A percentile compares a stretch with the other conserved stretches of the same genome.
These are phyloP conservation scores for Thelaira solivaga DNA, from an alignment of 2,888 invertebrate genomes.

Conservation along the genomic window DNA sequence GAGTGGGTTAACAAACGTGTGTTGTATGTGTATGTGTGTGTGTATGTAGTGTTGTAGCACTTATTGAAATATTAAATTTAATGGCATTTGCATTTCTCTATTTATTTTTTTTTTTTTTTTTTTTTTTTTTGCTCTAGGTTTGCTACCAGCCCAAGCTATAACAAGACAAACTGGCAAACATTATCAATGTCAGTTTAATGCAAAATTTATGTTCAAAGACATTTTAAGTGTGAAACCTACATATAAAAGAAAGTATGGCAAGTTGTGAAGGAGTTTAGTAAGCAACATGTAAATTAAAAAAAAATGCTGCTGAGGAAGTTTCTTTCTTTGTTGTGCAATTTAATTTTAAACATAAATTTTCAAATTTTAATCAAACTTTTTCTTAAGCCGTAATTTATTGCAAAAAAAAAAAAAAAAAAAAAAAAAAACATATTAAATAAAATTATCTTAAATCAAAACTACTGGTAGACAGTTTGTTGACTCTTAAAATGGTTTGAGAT, in stretches of 20 bases:
- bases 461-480: too few species aligned
- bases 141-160: conserved; percentile 1
- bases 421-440: too few species aligned
- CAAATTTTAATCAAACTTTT: too few species aligned
- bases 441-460: too few species aligned
- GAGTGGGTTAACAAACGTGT: background rate
- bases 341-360: too few species aligned
- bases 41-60: conserved; percentile 2
- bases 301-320: too few species aligned
- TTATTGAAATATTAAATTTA: conserved; percentile 60
- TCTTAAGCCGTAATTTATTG: too few species aligned
- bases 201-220: conserved; percentile 42
- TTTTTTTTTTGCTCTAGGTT: background rate
- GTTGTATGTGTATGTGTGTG: background rate
- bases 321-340: too few species aligned
- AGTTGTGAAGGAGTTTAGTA: too few species aligned
- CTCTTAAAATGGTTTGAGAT: too few species aligned
- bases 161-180: conserved; percentile 24
- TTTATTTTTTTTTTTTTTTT: background rate
- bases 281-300: too few species aligned
- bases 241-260: background rate
- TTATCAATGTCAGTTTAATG: conserved; percentile 57
- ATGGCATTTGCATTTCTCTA: conserved; percentile 35
- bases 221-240: background rate
- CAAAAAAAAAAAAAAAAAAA: too few species aligned